phyloP scores from a whole-genome alignment of 2,113 vertebrate genomes.

The Morone chrysops region DNA sequence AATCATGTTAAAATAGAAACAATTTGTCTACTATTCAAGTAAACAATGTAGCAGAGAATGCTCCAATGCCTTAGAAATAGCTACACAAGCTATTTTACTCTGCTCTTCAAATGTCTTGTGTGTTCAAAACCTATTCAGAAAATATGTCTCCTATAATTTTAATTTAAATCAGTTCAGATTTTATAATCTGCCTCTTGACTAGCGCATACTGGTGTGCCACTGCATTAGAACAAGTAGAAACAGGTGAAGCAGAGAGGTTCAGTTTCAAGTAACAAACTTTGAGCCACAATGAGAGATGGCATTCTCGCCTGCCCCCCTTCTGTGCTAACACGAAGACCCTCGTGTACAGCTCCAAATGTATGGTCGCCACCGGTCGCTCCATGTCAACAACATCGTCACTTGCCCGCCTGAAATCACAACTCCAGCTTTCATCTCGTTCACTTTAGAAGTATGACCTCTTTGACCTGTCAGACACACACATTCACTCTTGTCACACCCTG shows the following conservation, averaged over 20 bases:
- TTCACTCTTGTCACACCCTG: slow-evolving; percentile 11
- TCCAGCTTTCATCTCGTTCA: slow-evolving; percentile 60
- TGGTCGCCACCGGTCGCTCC: slow-evolving; percentile 1
- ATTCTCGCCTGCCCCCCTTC: not conserved
- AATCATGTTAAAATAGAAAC: slow-evolving; percentile 42
- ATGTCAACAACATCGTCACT: slow-evolving; percentile 33
- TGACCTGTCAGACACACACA: slow-evolving; percentile 32
- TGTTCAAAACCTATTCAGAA: not conserved
- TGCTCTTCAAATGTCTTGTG: not conserved
- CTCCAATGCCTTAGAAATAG: not conserved
- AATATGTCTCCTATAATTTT: not conserved
- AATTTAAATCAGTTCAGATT: not conserved
- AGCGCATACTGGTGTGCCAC: not conserved
- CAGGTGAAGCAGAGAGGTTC: slow-evolving; percentile 7
- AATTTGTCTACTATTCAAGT: slow-evolving; percentile 16
- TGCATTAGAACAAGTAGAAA: slow-evolving; percentile 19
- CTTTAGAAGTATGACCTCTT: slow-evolving; percentile 45
- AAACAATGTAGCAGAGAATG: slow-evolving; percentile 6
- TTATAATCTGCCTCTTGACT: not conserved
- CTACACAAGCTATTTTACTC: not conserved
- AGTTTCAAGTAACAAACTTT: slow-evolving; percentile 36
- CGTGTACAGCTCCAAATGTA: not conserved
- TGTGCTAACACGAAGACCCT: slow-evolving; percentile 18
- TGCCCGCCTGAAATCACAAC: slow-evolving; percentile 29
- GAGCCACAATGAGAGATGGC: slow-evolving; percentile 14